Evolutionary conservation across 2,113 vertebrate species (phyloP).

Genomic region (Motacilla alba): DNA sequence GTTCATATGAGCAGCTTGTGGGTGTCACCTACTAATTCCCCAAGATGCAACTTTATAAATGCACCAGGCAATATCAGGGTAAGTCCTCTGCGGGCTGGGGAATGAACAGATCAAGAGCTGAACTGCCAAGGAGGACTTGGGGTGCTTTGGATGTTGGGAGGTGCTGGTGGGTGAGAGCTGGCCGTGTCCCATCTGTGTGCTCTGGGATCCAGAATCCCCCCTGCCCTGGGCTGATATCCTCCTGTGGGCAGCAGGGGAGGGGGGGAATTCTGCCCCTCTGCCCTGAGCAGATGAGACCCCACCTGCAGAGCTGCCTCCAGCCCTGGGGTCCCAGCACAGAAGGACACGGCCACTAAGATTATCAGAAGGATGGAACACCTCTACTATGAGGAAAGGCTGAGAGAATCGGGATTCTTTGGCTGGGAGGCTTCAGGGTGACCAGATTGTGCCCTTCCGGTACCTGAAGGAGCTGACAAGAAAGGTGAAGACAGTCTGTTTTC

Average conservation of each 20-base stretch:
- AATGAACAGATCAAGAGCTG: neutral
- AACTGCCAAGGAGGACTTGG: neutral
- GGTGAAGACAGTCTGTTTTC: neutral
- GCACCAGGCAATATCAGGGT: neutral
- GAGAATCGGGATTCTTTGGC: neutral
- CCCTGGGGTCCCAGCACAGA: neutral
- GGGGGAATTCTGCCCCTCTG: neutral
- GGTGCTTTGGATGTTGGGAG: neutral
- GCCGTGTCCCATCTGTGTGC: neutral
- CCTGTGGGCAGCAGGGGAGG: accelerated
- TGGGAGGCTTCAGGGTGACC: neutral
- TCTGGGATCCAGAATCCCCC: neutral
- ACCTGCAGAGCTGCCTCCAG: neutral
- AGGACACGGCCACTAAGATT: no score
- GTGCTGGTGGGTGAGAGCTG: neutral
- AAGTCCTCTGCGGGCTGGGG: neutral
- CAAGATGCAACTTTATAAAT: neutral
- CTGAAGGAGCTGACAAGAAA: neutral
- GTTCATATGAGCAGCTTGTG: neutral
- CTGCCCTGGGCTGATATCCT: neutral
- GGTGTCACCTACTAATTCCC: neutral
- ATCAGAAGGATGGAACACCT: neutral
- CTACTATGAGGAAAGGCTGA: neutral
- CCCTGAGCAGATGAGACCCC: neutral
- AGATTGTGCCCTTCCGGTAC: accelerated